Conservation (phyloP, 2,888 invertebrate species). For the Nomada hirtipes region DNA sequence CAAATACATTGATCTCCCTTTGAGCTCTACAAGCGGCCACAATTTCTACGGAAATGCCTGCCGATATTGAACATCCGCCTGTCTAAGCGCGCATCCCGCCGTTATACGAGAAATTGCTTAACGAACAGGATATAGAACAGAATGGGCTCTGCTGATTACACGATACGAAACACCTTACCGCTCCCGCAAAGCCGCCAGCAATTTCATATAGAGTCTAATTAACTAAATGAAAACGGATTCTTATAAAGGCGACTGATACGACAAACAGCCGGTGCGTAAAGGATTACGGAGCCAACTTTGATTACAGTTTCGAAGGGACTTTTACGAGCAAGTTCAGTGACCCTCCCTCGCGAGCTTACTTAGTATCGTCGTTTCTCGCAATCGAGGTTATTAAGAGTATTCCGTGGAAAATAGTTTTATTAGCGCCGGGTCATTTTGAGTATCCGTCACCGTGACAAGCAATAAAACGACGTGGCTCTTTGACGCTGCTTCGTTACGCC, state of each 20-base stretch:
- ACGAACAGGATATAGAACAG: conserved; percentile 67
- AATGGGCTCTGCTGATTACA: conserved; percentile 66
- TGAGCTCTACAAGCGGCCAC: conserved; percentile 40
- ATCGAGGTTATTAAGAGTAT: not conserved
- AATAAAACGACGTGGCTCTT: not conserved
- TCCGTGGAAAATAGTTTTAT: not conserved
- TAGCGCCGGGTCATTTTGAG: not conserved
- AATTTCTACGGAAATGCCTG: conserved; percentile 68
- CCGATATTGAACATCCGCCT: conserved; percentile 78
- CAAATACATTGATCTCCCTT: conserved; percentile 43
- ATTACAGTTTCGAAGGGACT: not conserved
- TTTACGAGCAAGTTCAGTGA: not conserved
- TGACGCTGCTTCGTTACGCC: not conserved
- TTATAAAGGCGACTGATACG: not conserved
- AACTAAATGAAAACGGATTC: not conserved
- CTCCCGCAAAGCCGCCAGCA: conserved; percentile 9
- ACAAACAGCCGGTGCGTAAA: not conserved
- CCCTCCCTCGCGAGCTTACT: not conserved
- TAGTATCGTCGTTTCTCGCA: not conserved
- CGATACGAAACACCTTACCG: conserved; percentile 35
- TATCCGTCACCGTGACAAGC: not conserved
- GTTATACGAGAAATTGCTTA: conserved; percentile 72
- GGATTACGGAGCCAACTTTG: not conserved
- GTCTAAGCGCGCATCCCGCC: conserved; percentile 66
- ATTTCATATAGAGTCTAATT: conserved; percentile 14